Evolutionary conservation across 2,113 vertebrate genomes (phyloP), one percentile per base, ranked within the genome.

Genomic region (Cisticola juncidis): DNA sequence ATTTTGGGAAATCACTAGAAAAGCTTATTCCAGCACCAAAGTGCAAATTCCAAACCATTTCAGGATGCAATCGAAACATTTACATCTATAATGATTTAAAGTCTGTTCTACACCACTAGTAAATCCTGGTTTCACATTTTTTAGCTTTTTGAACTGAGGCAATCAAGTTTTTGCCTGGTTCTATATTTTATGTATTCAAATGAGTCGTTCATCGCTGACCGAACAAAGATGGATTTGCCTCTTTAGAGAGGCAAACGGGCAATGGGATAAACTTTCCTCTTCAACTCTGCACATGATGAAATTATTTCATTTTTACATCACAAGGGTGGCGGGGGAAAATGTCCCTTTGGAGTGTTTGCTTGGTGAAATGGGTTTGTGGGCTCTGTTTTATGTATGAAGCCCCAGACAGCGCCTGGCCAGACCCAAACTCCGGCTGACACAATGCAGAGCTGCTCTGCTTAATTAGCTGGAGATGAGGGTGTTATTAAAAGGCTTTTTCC

Each of bases 391-490:
- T 88, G 73, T 95, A 48, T 14, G 0, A 7, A 95, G 81, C 68
- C 60, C 60, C 57, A 44, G 92, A 64, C 68, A 94, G 64, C 0
- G 8, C 40, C 51, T 0, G 2, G 77, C 24, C 5, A 7, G 57
- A 61, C 16, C 50, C 94, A 70, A 81, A 94, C 69, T 53, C 86
- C 0, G 17, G 31, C 60, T 96, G 95, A 97, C 82, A 91, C 48
- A 94, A 70, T 0, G 1, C 92, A 94, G 94, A 91, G 73, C 90
- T 36, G 62, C 86, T 70, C 65, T 54, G 48, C 85, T 82, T 91
- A 96, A 96, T 96, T 94, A 95, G 79, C 61, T 90, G 9, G 93
- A 74, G 90, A 88, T 66, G 84, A 89, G 74, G 64, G 80, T 69
- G 77, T 94, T 84, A 78, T 54, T 95, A 69, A 70, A 60, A 69